Evolutionary conservation across 2,113 vertebrate species (phyloP), one percentile per base, ranked within the genome.

Genomic region (Columbina picui): DNA sequence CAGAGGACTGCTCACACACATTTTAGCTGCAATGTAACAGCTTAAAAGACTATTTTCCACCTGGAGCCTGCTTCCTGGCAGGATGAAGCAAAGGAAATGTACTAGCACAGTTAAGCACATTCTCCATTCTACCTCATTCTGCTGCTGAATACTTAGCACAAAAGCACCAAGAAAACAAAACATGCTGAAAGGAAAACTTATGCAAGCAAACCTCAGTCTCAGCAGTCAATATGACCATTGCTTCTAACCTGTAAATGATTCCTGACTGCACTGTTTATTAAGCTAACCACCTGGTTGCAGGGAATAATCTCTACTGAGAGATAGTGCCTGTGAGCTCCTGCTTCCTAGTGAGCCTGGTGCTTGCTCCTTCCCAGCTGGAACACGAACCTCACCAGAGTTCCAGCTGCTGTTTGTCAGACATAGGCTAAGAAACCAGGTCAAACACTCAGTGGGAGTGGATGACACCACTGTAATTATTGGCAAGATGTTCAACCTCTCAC

Each of bases 291-390:
- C 78, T 69, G 63, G 75, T 50, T 83, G 27, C 39, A 85, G 45
- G 39, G 61, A 93, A 87, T 76, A 49, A 75, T 32, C 57, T 83
- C 82, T 77, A 57, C 63, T 38, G 67, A 83, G 87, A 79, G 32
- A 47, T 0, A 57, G 78, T 36, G 16, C 23, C 59, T 83, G 39
- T 36, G 78, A 82, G 61, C 26, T 80, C 49, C 67, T 69, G 29
- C 75, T 57, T 92, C 88, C 71, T 36, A 36, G 74, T 53, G 63
- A 83, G 85, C 64, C 65, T 36, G 34, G 39, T 68, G 78, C 64
- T 95, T 85, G 38, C 75, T 86, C 50, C 68, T 90, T 93, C 90
- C 74, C 85, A 92, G 88, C 71, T 88, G 94, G 88, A 92, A 41
- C 6, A 12, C 0, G 0, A 70, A 15, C 29, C 64, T 80, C 1